Conservation (phyloP, 2,797 vertebrate genomes). For the Coccyzus lansbergi region DNA sequence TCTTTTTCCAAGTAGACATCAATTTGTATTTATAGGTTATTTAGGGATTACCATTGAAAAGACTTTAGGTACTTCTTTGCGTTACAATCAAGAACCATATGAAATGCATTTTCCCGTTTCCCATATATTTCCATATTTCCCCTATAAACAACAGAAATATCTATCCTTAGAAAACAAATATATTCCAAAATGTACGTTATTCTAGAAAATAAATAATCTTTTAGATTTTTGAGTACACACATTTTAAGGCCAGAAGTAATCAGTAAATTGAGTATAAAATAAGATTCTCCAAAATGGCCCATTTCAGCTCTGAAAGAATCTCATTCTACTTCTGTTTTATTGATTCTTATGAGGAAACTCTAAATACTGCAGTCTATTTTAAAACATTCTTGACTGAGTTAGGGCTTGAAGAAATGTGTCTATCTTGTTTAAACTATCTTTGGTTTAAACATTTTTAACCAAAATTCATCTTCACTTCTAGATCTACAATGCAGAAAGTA, state of each 20-base stretch:
- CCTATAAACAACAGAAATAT: neutral
- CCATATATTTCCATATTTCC: neutral
- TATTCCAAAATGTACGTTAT: neutral
- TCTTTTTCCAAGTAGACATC: neutral
- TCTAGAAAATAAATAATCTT: neutral
- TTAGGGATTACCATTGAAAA: neutral
- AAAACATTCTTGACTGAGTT: neutral
- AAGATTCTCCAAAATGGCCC: neutral
- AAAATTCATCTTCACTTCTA: neutral
- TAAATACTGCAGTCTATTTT: neutral
- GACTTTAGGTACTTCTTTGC: neutral
- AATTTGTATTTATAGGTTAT: neutral
- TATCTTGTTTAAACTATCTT: neutral
- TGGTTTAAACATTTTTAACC: neutral
- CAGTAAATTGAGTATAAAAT: neutral
- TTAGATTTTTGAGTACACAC: neutral
- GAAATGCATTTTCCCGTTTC: neutral
- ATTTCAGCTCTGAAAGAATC: neutral
- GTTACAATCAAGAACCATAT: neutral
- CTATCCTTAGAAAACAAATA: neutral
- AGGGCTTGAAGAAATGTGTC: neutral
- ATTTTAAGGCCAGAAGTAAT: neutral
- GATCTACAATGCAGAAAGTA: neutral
- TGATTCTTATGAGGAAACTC: neutral
- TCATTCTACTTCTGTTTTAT: neutral